phyloP scores from a whole-genome alignment of 92 coral and sea anemone species.

The Palythoa grandiflora region DNA sequence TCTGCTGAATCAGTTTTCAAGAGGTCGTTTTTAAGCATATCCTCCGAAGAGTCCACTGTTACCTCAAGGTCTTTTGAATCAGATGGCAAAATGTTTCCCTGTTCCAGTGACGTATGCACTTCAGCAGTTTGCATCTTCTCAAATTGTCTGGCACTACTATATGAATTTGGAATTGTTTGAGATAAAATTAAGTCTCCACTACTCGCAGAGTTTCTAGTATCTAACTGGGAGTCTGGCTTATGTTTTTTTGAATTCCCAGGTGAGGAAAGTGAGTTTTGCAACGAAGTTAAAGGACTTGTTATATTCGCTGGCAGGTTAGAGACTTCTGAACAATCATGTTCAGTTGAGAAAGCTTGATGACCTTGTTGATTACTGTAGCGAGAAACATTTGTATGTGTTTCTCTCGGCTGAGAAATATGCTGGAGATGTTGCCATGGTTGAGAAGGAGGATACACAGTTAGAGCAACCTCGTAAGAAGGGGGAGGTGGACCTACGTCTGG shows the following conservation, averaged over 20 bases:
- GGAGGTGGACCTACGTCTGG: neutral
- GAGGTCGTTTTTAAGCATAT: neutral
- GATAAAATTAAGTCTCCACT: neutral
- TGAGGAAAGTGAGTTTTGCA: neutral
- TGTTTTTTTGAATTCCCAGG: neutral
- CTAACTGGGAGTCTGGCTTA: neutral
- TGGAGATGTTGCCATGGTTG: slow-evolving; percentile 38
- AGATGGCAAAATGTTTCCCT: neutral
- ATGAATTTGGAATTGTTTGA: neutral
- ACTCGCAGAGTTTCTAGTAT: neutral
- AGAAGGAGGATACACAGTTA: slow-evolving; percentile 41
- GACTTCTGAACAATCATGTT: neutral
- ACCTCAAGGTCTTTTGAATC: neutral
- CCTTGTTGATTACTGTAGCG: neutral
- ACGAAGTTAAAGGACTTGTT: neutral
- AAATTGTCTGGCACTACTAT: neutral
- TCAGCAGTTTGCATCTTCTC: neutral
- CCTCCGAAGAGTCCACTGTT: neutral
- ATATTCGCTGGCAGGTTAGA: neutral
- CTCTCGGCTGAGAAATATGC: neutral
- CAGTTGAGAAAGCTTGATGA: neutral
- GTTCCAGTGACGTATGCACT: neutral
- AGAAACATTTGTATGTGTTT: neutral
- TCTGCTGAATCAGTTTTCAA: neutral
- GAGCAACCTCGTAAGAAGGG: slow-evolving; percentile 32